Conservation (phyloP, 2,797 vertebrate genomes). For the Carcharodon carcharias region DNA sequence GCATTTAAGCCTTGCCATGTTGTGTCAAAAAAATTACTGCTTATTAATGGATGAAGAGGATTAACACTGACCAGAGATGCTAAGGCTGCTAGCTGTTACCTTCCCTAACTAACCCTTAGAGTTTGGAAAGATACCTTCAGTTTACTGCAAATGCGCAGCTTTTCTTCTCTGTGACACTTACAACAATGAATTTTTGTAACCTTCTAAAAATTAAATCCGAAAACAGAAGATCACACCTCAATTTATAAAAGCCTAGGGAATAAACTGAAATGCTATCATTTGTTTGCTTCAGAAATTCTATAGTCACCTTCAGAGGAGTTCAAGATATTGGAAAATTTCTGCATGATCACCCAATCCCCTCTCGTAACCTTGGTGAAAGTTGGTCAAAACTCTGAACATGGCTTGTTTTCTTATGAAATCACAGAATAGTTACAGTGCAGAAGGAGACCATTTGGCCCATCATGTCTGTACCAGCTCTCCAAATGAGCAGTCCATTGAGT, state of each 20-base stretch:
- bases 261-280: background rate
- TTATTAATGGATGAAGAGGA: conserved; percentile 24
- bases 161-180: background rate
- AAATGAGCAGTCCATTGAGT: too few species aligned
- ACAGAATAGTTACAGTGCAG: too few species aligned
- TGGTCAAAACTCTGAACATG: background rate
- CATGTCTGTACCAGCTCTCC: too few species aligned
- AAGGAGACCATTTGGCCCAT: too few species aligned
- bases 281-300: background rate
- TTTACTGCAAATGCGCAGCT: background rate
- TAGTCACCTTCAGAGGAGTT: background rate
- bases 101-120: conserved; percentile 7
- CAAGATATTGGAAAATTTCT: background rate
- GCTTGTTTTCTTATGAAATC: too few species aligned
- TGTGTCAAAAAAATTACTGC: conserved; percentile 21
- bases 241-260: background rate
- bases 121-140: background rate
- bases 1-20: conserved; percentile 31
- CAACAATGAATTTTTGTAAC: background rate
- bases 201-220: background rate
- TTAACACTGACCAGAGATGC: conserved; percentile 24
- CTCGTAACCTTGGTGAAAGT: background rate
- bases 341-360: background rate
- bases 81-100: background rate
- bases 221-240: background rate